Evolutionary conservation across 2,113 vertebrate genomes (phyloP).

Genomic region (Mystacornis crossleyi): DNA sequence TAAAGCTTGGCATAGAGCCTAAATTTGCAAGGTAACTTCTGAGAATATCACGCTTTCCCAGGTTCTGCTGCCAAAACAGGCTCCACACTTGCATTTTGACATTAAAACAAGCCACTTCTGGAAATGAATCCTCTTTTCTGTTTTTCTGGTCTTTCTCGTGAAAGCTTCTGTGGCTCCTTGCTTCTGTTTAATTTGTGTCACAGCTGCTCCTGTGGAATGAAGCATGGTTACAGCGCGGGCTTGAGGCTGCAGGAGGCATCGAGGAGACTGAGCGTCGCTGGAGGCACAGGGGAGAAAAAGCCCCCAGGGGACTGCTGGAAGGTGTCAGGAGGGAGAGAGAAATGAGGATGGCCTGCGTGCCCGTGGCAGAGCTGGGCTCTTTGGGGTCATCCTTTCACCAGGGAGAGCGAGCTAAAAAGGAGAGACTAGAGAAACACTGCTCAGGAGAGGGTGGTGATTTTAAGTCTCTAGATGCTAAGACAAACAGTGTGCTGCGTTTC

Average conservation of each 20-base stretch:
- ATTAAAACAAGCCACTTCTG: not conserved
- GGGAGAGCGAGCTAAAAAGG: not conserved
- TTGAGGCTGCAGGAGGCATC: not conserved
- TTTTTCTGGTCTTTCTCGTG: not conserved
- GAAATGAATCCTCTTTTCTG: not conserved
- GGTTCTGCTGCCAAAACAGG: not conserved
- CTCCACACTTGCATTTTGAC: not conserved
- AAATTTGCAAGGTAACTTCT: not conserved
- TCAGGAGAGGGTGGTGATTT: not conserved
- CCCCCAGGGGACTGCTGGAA: not conserved
- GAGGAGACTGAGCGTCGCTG: accelerated
- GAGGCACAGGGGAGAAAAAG: not conserved
- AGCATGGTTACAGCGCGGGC: accelerated
- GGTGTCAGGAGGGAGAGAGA: not conserved
- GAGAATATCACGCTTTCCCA: accelerated
- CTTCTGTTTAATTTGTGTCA: not conserved
- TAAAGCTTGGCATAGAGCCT: not conserved
- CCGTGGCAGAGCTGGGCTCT: not conserved
- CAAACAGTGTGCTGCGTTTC: not conserved
- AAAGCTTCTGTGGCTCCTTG: not conserved
- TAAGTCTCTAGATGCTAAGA: not conserved
- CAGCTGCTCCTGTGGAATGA: not conserved
- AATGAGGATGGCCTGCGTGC: not conserved
- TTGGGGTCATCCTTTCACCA: not conserved
- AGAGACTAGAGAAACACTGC: not conserved